Base-by-base conservation (phyloP, 1,140 invertebrate genomes). In the Drosophila pachea region DNA sequence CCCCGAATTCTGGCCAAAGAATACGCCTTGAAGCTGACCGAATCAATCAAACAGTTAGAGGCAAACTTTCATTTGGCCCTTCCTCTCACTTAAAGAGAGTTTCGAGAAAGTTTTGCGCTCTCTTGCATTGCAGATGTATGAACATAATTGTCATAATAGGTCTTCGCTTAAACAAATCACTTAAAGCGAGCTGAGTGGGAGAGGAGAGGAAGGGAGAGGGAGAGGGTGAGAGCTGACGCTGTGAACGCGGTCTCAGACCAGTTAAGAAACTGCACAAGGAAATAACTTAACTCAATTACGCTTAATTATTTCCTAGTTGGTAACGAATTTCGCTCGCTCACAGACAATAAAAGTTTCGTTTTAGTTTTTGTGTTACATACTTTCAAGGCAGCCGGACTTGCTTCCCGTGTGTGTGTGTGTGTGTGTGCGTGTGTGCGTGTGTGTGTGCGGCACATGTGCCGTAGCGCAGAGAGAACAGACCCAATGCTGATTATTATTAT, bases 231-330 rank as follows among this genome's bases (percentile, higher is more conserved):
- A 22, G 22, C 22, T 22, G 22, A 22, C 22, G 22, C 22, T 22
- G 38, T 35, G 11, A 22, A 29, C 32, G 36, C 59, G 35, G 33
- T 48, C 35, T 54, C 16, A 48, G 62, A 52, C 55, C 63, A 66
- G 31, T 66, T 66, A 14, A 9, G 35, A 73, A 78, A 78, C 64
- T 74, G 78, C 68, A 81, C 55, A 60, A 63, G 79, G 82, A 86
- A 86, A 86, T 86, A 82, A 81, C 82, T 86, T 84, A 86, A 86
- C 83, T 86, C 83, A 86, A 86, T 86, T 86, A 86, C 73, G 83
- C 83, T 86, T 86, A 86, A 86, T 86, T 86, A 86, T 86, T 87
- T 86, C 82, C 83, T 87, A 83, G 83, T 86, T 79, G 68, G 65
- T 54, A 81, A 81, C 74, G 79, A 84, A 84, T 86, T 73, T 84